Base-by-base conservation (phyloP, 2,888 invertebrate genomes). In the Dryococelus australis region DNA sequence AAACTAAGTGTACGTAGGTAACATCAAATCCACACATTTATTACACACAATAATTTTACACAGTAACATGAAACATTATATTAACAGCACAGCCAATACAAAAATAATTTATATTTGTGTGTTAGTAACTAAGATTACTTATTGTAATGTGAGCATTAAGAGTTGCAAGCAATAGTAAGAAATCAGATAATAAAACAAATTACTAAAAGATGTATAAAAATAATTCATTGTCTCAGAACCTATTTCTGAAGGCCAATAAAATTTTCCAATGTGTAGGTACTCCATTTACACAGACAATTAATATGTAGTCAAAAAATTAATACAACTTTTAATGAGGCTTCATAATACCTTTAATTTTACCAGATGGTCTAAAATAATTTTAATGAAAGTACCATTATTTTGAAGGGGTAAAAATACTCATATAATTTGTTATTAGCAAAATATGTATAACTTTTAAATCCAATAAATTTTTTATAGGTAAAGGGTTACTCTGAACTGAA, bases 21-120 rank as follows among this genome's bases (percentile, higher is more conserved):
- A 65, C 65, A 65, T 65, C 65, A 65, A 65, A 12, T 65, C 16
- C n/a, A 65, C 65, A 65, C 65, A 65, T 65, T 65, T 65, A 65
- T 65, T 65, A 65, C 65, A n/a, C 65, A 65, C 65, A 65, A 24
- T n/a, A 65, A 20, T 65, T 65, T 65, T 65, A 65, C 65, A 65
- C 65, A 65, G 65, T 65, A n/a, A 65, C n/a, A 65, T 65, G 65
- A 24, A 65, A 65, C 65, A 65, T 65, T 65, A 65, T 65, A 65
- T 65, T 16, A 65, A 65, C 65, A 65, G 65, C 65, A 65, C 65
- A 65, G 65, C 65, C 65, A 65, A 65, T 65, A 65, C 65, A 65
- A 65, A 65, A 65, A 65, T 65, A 65, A 65, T 65, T 65, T 65
- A n/a, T 65, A 65, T 65, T 20, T 65, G n/a, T 65, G 65, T n/a